Evolutionary conservation across 2,113 vertebrate species (phyloP), one percentile per base, ranked within the genome.

Genomic region (Gymnocephalus cernua): DNA sequence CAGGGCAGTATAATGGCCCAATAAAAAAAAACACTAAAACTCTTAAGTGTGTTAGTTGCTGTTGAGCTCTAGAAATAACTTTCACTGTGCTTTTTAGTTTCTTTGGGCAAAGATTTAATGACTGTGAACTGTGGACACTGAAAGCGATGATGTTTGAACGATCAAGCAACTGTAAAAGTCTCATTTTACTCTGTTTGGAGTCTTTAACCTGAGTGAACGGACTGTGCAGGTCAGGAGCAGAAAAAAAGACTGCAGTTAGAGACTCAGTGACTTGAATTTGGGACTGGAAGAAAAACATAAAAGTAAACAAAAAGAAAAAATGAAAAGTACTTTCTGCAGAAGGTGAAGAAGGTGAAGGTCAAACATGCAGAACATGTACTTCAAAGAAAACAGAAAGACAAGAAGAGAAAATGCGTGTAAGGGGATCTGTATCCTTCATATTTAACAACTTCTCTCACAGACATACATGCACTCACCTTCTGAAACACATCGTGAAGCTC

Each of bases 401-500:
- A 23, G 8, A 9, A 47, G 14, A 59, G 6, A 50, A 23, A 5
- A 41, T 10, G 11, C 2, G 10, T 32, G 44, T 8, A 2, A 2
- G n/a, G 71, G 6, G 14, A 63, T 18, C 27, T 27, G 21, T 29
- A 18, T 25, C n/a, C 12, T 47, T 38, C 11, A 50, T 10, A 32
- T 62, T 21, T 14, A 32, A 12, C 41, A 66, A 11, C 35, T 23
- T 58, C 4, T 25, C 35, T 50, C 18, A 23, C 4, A 76, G 19
- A 48, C n/a, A 45, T 59, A 13, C 14, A 18, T n/a, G 48, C 54
- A 72, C 96, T 96, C 94, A 99, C 98, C 97, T 96, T 98, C 84
- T 97, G 95, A 78, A 99, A 96, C 50, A 98, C 96, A 66, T 98
- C 95, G 1, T 99, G 98, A 51, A 99, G 97, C 84, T 99, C 98